These are phyloP conservation scores for Strigamia maritima DNA, from an alignment of 2,888 invertebrate genomes.

Conservation along the genomic window DNA sequence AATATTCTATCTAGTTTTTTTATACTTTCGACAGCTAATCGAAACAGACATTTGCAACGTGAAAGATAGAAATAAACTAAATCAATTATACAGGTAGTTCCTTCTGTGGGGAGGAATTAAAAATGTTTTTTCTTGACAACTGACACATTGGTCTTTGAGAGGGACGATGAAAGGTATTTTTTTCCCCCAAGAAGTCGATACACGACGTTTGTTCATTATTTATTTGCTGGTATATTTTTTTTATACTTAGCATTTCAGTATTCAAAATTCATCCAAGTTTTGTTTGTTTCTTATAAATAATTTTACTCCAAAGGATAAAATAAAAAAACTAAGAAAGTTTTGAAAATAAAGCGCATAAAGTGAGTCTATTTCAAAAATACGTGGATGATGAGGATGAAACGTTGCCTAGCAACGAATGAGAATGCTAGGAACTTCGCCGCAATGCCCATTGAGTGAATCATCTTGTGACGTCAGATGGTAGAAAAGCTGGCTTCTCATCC, in stretches of 20 bases:
- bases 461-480: background rate
- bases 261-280: too few species aligned
- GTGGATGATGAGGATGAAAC: background rate
- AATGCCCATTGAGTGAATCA: constrained; percentile 10
- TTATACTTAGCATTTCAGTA: too few species aligned
- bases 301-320: too few species aligned
- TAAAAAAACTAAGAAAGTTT: too few species aligned
- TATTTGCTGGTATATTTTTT: background rate
- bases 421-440: background rate
- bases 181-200: background rate
- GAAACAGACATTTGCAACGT: background rate
- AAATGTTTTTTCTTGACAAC: background rate
- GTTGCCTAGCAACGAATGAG: background rate
- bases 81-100: background rate
- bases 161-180: background rate
- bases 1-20: too few species aligned
- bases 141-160: background rate
- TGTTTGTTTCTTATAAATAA: background rate
- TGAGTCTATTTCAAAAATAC: background rate
- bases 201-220: background rate
- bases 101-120: background rate
- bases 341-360: background rate
- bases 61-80: background rate
- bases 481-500: background rate
- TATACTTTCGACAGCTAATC: background rate